Conservation (phyloP, 1,140 invertebrate genomes). For the Oedothorax gibbosus region DNA sequence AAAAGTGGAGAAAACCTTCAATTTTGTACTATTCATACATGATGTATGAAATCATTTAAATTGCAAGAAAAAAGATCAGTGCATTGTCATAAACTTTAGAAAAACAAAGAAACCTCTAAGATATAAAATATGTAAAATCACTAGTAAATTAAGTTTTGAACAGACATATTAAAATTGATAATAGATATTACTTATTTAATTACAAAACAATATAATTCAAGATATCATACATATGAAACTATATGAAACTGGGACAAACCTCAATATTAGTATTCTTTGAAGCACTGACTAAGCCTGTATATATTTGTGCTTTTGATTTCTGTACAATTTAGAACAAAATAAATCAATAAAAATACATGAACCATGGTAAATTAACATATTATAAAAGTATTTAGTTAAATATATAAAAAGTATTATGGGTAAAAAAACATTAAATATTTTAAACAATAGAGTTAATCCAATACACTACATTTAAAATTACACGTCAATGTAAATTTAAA, state of each 20-base stretch:
- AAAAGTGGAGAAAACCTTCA: no score
- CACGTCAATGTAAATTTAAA: background rate
- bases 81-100: no score
- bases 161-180: no score
- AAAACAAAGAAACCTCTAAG: no score
- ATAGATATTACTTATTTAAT: no score
- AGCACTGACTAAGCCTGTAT: background rate
- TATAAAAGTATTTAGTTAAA: background rate
- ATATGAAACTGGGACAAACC: background rate
- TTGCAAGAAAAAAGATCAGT: no score
- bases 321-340: background rate
- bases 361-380: background rate
- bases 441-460: background rate
- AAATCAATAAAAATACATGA: background rate
- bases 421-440: background rate
- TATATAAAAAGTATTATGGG: background rate
- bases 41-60: no score
- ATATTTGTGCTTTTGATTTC: constrained; percentile 24
- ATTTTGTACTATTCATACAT: no score
- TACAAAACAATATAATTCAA: no score
- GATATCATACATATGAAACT: no score
- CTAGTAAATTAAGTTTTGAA: no score
- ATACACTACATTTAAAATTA: background rate
- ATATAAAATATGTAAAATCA: no score
- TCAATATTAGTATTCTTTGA: background rate